Conservation (phyloP, 2,888 invertebrate species). For the Lissocephala sabroskyi region DNA sequence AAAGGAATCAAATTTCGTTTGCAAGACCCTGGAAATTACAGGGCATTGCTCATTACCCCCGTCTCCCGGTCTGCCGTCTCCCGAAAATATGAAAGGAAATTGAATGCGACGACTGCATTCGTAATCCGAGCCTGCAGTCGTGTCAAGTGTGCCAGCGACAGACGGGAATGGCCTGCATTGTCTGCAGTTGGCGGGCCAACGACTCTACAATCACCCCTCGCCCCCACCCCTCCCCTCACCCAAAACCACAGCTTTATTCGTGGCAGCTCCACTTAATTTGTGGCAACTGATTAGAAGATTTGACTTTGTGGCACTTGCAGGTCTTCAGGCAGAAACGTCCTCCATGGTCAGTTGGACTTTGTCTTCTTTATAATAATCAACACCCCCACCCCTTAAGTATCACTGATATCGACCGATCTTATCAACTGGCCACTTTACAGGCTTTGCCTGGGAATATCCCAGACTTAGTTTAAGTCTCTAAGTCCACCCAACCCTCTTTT, state of each 20-base stretch:
- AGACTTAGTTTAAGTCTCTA: no score
- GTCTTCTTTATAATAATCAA: no score
- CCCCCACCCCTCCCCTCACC: no score
- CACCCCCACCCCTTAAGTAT: no score
- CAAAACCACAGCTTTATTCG: slow-evolving; percentile 28
- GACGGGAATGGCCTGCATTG: slow-evolving; percentile 31
- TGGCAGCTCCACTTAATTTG: slow-evolving; percentile 44
- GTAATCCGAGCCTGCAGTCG: slow-evolving; percentile 54
- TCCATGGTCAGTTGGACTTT: no score
- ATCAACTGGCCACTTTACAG: no score
- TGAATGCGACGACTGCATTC: slow-evolving; percentile 17
- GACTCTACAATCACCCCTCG: slow-evolving; percentile 28
- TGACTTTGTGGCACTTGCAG: slow-evolving; percentile 7
- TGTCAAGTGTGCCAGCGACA: slow-evolving; percentile 45
- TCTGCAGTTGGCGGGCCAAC: background rate
- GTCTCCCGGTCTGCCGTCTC: slow-evolving; percentile 24
- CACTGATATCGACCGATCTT: no score
- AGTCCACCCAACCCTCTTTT: no score
- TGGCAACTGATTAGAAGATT: slow-evolving; percentile 39
- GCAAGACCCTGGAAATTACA: slow-evolving; percentile 17
- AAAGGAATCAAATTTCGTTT: slow-evolving; percentile 53
- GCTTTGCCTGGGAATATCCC: no score
- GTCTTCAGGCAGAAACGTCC: slow-evolving; percentile 16
- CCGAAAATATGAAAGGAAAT: slow-evolving; percentile 24
- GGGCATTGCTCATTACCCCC: slow-evolving; percentile 27